These are phyloP conservation scores for Thamnophis sirtalis DNA, from an alignment of 2,113 vertebrate species.

Conservation along the genomic window DNA sequence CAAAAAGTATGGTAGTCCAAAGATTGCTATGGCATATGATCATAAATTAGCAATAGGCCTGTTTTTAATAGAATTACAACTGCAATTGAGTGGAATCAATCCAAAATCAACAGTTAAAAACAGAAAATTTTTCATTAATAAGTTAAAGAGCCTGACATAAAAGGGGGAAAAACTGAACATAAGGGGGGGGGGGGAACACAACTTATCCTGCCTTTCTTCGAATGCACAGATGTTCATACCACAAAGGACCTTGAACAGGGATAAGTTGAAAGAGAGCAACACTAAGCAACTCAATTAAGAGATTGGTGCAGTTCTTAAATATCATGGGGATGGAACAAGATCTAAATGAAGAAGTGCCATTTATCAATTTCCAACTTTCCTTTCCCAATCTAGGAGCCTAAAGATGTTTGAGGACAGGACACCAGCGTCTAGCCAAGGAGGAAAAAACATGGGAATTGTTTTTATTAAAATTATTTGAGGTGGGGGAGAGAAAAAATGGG, in stretches of 20 bases:
- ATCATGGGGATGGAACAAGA: neutral
- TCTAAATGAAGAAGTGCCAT: neutral
- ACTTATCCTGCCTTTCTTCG: neutral
- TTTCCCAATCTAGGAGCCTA: neutral
- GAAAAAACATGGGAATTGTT: neutral
- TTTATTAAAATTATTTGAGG: too few species aligned
- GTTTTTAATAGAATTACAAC: neutral
- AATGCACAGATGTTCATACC: neutral
- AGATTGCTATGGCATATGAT: neutral
- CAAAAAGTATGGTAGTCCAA: neutral
- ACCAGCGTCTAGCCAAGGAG: neutral
- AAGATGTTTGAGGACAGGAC: neutral
- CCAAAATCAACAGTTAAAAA: neutral
- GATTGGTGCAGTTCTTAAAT: neutral
- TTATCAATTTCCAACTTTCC: neutral
- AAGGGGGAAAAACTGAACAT: neutral
- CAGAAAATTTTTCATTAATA: neutral
- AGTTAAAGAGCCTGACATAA: neutral
- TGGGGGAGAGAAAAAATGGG: neutral
- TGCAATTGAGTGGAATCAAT: neutral
- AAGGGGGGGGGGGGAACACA: neutral
- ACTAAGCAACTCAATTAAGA: neutral
- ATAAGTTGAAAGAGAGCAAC: neutral
- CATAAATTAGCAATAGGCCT: neutral
- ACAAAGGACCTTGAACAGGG: neutral